Evolutionary conservation across 2,797 vertebrate species (phyloP).

Genomic region (Poecilia gillii): DNA sequence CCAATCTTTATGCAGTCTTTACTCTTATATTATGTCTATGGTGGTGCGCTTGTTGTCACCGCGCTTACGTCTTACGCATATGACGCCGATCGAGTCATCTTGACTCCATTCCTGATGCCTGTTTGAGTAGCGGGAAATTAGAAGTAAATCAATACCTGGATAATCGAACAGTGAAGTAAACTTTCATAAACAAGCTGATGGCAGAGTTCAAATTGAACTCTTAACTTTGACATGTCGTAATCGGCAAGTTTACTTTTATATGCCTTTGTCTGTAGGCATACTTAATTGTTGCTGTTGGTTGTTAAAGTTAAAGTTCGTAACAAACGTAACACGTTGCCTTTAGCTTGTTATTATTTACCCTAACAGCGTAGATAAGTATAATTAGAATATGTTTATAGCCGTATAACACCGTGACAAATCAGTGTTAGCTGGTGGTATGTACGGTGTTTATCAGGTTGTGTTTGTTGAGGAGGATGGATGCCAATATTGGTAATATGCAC

Average conservation of each 20-base stretch:
- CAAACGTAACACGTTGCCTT: neutral
- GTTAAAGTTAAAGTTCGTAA: neutral
- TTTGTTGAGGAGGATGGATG: constrained; percentile 50
- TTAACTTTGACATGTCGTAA: neutral
- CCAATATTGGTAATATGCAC: constrained; percentile 21
- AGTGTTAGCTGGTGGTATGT: neutral
- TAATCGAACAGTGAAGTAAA: constrained; percentile 51
- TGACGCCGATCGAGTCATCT: constrained; percentile 23
- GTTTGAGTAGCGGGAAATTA: constrained; percentile 60
- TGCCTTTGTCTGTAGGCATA: neutral
- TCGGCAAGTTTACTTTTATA: neutral
- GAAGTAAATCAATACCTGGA: constrained; percentile 47
- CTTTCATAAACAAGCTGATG: neutral
- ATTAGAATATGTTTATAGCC: neutral
- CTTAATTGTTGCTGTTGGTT: neutral
- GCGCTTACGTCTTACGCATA: neutral
- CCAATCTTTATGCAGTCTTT: no score
- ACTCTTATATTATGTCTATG: no score
- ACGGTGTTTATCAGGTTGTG: neutral
- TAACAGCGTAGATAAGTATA: neutral
- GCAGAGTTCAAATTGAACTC: neutral
- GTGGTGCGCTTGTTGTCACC: no score
- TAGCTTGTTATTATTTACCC: neutral
- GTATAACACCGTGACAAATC: neutral
- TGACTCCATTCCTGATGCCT: constrained; percentile 42